phyloP scores from a whole-genome alignment of 2,113 vertebrate genomes.

The Phyllostomus hastatus region DNA sequence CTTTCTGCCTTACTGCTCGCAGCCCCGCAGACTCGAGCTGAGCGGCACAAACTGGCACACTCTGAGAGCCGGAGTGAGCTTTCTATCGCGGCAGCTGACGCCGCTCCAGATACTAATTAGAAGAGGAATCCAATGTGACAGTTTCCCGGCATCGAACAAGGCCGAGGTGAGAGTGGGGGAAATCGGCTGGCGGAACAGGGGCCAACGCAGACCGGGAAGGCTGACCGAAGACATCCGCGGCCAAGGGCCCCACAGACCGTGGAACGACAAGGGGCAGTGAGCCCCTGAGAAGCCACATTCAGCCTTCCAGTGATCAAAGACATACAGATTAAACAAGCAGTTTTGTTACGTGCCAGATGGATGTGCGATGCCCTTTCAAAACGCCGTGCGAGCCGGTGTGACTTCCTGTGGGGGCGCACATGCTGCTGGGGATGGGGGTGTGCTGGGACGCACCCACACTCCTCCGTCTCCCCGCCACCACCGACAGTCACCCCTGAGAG shows the following conservation, averaged over 20 bases:
- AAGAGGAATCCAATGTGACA: neutral
- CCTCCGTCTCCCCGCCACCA: fast-evolving
- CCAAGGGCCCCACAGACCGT: neutral
- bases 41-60: neutral
- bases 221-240: neutral
- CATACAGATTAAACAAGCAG: neutral
- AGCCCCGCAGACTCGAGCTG: too few species aligned
- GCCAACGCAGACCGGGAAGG: neutral
- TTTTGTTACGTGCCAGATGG: neutral
- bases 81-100: fast-evolving
- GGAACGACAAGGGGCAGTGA: neutral
- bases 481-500: neutral
- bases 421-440: neutral
- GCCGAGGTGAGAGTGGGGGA: neutral
- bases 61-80: neutral
- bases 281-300: neutral
- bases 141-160: neutral
- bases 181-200: neutral
- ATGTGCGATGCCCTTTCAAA: fast-evolving
- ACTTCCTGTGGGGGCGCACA: neutral
- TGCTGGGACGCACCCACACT: neutral
- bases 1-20: neutral
- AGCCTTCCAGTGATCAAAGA: neutral
- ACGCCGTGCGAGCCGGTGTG: neutral
- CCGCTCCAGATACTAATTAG: neutral